Evolutionary conservation across 2,113 vertebrate genomes (phyloP).

Genomic region (Sander vitreus): DNA sequence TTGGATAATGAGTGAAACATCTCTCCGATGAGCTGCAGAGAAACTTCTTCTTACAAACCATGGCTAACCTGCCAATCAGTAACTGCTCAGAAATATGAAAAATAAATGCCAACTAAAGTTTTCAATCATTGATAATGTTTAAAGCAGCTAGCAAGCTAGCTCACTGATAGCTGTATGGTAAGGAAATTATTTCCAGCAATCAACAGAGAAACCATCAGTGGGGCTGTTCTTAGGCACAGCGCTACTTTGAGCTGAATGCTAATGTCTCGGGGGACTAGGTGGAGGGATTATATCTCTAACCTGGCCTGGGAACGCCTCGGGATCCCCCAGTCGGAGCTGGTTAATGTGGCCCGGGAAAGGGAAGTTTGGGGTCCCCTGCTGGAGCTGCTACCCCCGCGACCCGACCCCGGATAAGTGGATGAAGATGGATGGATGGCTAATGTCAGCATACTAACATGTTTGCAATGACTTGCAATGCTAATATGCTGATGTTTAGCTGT

Average conservation of each 20-base stretch:
- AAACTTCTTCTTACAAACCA: not conserved
- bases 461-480: not conserved
- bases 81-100: conserved; percentile 7
- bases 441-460: not conserved
- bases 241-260: not conserved
- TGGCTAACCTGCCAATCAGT: not conserved
- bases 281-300: too few species aligned
- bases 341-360: too few species aligned
- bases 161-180: not conserved
- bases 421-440: too few species aligned
- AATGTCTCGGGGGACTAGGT: too few species aligned
- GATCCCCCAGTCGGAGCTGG: too few species aligned
- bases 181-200: not conserved
- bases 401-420: too few species aligned
- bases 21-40: conserved; percentile 5
- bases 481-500: not conserved
- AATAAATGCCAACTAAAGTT: not conserved
- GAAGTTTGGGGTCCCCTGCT: too few species aligned
- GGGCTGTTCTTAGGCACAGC: not conserved
- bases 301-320: too few species aligned
- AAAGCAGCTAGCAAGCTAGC: not conserved
- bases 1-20: conserved; percentile 2
- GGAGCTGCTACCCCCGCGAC: too few species aligned
- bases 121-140: not conserved
- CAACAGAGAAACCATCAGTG: not conserved